These are phyloP conservation scores for Xestia sexstrigata DNA, from an alignment of 2,888 invertebrate genomes.

Conservation along the genomic window DNA sequence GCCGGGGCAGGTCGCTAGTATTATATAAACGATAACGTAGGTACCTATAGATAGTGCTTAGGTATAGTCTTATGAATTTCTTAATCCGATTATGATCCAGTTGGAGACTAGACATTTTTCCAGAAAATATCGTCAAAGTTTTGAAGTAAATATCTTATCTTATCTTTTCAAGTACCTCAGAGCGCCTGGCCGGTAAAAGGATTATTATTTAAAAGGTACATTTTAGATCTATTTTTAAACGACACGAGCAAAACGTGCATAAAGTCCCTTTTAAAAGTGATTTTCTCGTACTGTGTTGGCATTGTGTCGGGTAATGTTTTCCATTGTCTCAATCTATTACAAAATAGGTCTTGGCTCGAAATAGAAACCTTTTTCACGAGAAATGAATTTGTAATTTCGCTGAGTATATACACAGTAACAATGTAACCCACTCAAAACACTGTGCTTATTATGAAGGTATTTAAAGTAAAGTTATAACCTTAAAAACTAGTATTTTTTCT, in stretches of 20 bases:
- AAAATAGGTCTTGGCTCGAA: background rate
- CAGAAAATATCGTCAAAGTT: background rate
- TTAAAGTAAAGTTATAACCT: too few relatives aligned
- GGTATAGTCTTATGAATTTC: background rate
- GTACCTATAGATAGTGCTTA: background rate
- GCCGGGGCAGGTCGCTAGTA: too few relatives aligned
- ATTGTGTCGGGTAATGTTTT: background rate
- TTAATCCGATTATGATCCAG: background rate
- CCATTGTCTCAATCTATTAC: background rate
- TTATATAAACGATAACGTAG: background rate
- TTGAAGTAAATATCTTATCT: too few relatives aligned
- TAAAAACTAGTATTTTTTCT: too few relatives aligned
- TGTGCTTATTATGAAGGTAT: too few relatives aligned
- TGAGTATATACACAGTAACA: background rate
- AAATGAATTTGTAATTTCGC: background rate
- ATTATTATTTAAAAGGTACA: background rate
- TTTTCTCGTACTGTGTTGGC: background rate
- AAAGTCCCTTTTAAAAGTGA: background rate
- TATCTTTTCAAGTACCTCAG: background rate
- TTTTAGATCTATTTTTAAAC: too few relatives aligned
- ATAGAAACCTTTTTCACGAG: background rate
- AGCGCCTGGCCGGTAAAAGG: background rate
- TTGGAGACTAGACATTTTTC: background rate
- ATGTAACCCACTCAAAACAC: too few relatives aligned
- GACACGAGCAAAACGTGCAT: too few relatives aligned